Evolutionary conservation across 1,140 invertebrate species (phyloP), one percentile per base, ranked within the genome.

Genomic region (Wiebesia pumilae): DNA sequence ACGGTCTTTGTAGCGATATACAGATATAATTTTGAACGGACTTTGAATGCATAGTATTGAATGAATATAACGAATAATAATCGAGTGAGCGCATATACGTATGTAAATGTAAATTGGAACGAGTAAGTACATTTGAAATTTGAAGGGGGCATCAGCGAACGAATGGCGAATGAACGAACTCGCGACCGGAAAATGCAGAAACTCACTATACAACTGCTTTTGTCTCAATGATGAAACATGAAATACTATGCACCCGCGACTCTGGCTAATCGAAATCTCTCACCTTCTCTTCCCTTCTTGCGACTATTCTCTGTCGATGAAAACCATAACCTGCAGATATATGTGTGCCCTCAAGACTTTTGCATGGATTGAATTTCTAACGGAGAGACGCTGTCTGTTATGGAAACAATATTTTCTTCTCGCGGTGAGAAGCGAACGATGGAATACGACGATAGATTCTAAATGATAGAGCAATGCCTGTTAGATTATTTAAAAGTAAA

Each of bases 81-180:
- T 73, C 54, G 38, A 47, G 71, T 75, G 43, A 47, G 62, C 9
- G 12, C 24, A 71, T 30, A 71, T 16, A 69, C 81, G 65, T 40
- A 43, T 73, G 69, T 67, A 16, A 65, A 83, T 33, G 85, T 79
- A 83, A 88, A 90, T 89, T 87, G 88, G 71, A 84, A 71, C 54
- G 35, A 77, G 81, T 77, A 75, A 81, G 65, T 79, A 62, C 79
- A 69, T 86, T 84, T 47, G 51, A 54, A 81, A 38, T 81, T 81
- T 35, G 3, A 58, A 40, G 27, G 40, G 40, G 7, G 35, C 3
- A 47, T 0, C n/a, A 51, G 3, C 33, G 14, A 58, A 69, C 21
- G 27, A 58, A 69, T n/a, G n/a, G n/a, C 21, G 2, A n/a, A 27
- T 4, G n/a, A 71, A 43, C 38, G 38, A 75, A n/a, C 40, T 43